These are phyloP conservation scores for Centruroides vittatus DNA, from an alignment of 1,140 invertebrate species.

Conservation along the genomic window DNA sequence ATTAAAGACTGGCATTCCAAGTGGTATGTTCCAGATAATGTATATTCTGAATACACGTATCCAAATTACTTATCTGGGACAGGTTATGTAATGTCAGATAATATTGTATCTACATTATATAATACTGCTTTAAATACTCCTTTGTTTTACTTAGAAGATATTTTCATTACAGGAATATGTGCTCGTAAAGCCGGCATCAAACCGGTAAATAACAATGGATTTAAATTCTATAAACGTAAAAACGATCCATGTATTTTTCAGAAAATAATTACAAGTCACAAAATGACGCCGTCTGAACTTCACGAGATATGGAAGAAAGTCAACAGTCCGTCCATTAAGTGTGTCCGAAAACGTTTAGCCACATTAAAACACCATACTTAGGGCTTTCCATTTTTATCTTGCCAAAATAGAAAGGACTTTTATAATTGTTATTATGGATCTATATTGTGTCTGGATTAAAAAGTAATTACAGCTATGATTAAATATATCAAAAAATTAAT, in stretches of 20 bases:
- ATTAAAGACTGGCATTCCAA: conserved; percentile 55
- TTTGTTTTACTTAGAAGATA: conserved; percentile 29
- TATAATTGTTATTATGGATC: too few relatives aligned
- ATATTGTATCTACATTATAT: conserved; percentile 20
- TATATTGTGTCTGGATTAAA: too few relatives aligned
- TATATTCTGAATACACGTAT: conserved; percentile 55
- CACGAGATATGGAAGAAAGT: conserved; percentile 7
- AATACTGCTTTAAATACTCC: conserved; percentile 27
- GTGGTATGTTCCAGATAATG: conserved; percentile 58
- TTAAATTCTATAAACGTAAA: conserved; percentile 18
- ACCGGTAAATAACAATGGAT: conserved; percentile 14
- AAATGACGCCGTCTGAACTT: conserved; percentile 14
- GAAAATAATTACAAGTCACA: conserved; percentile 16
- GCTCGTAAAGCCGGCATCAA: conserved; percentile 8
- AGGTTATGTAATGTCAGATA: conserved; percentile 61
- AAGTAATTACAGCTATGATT: too few relatives aligned
- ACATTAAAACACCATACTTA: too few relatives aligned
- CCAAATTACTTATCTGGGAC: conserved; percentile 73
- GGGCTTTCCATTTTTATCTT: too few relatives aligned
- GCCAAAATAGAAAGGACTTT: too few relatives aligned
- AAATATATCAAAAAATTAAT: too few relatives aligned
- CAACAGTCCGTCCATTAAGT: conserved; percentile 12
- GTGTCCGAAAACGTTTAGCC: background rate
- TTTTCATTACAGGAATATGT: conserved; percentile 31
- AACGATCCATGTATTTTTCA: conserved; percentile 13